A percentile compares a stretch with the other conserved stretches of the same genome.
Conservation (phyloP, 2,113 vertebrate genomes). For the Glaucidium brasilianum region DNA sequence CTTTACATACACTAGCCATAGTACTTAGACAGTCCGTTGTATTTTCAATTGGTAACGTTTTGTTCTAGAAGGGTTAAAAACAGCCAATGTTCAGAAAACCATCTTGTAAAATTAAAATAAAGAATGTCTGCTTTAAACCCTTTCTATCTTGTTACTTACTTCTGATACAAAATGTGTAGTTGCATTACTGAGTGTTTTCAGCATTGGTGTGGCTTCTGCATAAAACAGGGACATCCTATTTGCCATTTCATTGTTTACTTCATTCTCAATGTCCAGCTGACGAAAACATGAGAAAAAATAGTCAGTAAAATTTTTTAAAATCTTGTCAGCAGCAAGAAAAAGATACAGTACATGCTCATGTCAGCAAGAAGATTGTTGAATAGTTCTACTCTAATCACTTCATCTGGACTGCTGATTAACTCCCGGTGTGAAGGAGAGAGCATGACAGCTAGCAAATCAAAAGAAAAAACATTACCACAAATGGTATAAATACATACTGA, state of each 20-base stretch:
- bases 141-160: constrained; percentile 70
- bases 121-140: neutral
- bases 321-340: neutral
- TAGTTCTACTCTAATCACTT: neutral
- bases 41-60: constrained; percentile 96
- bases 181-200: constrained; percentile 96
- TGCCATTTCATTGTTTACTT: constrained; percentile 99
- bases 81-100: neutral
- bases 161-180: constrained; percentile 96
- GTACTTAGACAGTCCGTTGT: constrained; percentile 98
- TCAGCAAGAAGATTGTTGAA: neutral
- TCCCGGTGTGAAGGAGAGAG: neutral
- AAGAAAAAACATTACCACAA: neutral
- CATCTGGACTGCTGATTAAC: neutral
- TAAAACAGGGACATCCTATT: constrained; percentile 99
- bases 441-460: neutral
- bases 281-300: constrained; percentile 30
- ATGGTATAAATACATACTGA: neutral
- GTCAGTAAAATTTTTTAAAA: neutral
- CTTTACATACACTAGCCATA: constrained; percentile 98
- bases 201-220: constrained; percentile 96
- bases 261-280: constrained; percentile 94
- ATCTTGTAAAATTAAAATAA: neutral
- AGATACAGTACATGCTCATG: neutral
- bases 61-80: constrained; percentile 81